Percentiles rank a stretch among this genome's conserved stretches.
Evolutionary conservation across 2,113 vertebrate species (phyloP).

Genomic region (Hyla sarda): DNA sequence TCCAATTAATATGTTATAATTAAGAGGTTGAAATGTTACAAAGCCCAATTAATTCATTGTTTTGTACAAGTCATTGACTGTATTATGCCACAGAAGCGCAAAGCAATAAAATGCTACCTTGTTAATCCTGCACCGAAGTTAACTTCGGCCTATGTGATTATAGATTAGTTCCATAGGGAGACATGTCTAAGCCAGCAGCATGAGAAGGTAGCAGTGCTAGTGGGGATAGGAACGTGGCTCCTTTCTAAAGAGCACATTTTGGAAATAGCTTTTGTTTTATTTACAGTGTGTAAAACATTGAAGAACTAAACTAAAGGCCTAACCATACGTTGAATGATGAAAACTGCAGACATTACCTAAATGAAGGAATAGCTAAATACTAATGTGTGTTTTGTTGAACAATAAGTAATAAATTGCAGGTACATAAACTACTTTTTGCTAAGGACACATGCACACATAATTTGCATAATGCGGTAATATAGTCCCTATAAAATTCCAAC

Average conservation of each 20-base stretch:
- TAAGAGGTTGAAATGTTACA: conserved; percentile 38
- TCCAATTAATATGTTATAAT: conserved; percentile 43
- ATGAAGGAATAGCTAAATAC: no score
- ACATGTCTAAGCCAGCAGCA: neutral
- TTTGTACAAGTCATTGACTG: conserved; percentile 20
- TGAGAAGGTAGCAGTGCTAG: neutral
- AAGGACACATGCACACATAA: no score
- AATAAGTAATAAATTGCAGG: no score
- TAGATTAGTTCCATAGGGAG: neutral
- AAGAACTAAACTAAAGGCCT: neutral
- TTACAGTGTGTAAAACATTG: neutral
- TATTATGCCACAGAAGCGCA: conserved; percentile 51
- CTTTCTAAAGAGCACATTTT: neutral
- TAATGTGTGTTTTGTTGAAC: no score
- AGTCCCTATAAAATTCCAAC: no score
- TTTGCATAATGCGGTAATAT: no score
- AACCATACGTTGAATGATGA: neutral
- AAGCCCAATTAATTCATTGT: conserved; percentile 42
- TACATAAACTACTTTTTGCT: no score
- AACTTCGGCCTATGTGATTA: conserved; percentile 47
- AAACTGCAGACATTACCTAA: no score
- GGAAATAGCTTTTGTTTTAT: neutral
- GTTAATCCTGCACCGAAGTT: conserved; percentile 41
- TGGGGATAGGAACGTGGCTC: conserved; percentile 16
- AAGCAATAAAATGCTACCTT: conserved; percentile 48